A percentile compares a stretch with the other conserved stretches of the same genome.
Evolutionary conservation across 2,797 vertebrate species (phyloP).

Genomic region (Erithacus rubecula): DNA sequence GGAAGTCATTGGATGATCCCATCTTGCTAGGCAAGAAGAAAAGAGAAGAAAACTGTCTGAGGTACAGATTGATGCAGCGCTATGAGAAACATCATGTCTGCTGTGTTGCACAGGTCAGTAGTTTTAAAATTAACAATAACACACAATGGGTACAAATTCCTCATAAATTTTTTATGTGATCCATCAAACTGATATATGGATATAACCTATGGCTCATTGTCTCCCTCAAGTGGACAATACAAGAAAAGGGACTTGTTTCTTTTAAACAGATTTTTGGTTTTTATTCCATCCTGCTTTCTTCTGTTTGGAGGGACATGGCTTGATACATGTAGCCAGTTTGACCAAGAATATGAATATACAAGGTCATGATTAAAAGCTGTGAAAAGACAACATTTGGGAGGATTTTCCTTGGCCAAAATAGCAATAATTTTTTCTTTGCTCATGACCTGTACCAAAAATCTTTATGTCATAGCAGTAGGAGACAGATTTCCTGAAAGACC

Average conservation of each 20-base stretch:
- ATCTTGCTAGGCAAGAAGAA: not conserved
- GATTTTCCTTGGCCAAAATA: not conserved
- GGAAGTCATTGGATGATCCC: not conserved
- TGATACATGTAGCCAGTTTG: not conserved
- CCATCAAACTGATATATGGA: not conserved
- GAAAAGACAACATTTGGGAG: not conserved
- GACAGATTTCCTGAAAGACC: not conserved
- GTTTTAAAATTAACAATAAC: not conserved
- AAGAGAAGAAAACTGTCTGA: not conserved
- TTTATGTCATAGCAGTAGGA: not conserved
- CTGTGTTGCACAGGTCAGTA: not conserved
- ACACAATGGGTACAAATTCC: not conserved
- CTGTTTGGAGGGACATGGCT: not conserved
- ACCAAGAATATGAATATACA: not conserved
- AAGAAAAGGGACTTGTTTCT: not conserved
- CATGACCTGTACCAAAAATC: not conserved
- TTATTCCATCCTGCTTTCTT: not conserved
- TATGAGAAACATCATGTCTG: not conserved
- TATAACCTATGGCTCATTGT: conserved; percentile 31
- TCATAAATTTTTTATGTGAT: not conserved
- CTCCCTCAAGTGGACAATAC: conserved; percentile 48
- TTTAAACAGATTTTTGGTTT: not conserved
- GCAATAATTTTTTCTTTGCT: not conserved
- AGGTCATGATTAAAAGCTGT: not conserved
- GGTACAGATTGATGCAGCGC: accelerated